Conservation (phyloP, 2,888 invertebrate genomes). For the Dolichomitus sp. region DNA sequence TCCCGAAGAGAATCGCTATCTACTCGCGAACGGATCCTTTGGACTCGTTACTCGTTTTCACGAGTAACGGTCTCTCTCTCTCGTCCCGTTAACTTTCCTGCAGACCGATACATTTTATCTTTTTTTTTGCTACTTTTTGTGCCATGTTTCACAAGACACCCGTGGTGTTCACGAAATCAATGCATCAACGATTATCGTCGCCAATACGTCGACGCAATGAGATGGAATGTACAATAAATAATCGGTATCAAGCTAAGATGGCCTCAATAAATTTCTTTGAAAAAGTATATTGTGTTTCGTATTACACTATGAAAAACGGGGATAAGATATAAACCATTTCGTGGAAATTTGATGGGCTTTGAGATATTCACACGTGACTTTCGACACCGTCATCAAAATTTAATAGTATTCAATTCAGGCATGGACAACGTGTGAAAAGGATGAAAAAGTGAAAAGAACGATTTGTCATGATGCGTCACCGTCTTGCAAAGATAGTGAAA, state of each 20-base stretch:
- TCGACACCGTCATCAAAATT: background rate
- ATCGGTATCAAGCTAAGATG: too few species aligned
- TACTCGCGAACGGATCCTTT: slow-evolving; percentile 38
- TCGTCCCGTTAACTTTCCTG: slow-evolving; percentile 32
- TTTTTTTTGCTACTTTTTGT: slow-evolving; percentile 14
- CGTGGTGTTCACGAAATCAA: slow-evolving; percentile 7
- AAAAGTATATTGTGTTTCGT: too few species aligned
- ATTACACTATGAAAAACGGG: too few species aligned
- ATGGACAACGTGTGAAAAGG: slow-evolving; percentile 14
- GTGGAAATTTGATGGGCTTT: background rate
- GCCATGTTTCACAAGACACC: background rate
- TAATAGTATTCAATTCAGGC: slow-evolving; percentile 32
- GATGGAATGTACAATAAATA: too few species aligned
- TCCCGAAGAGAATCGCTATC: slow-evolving; percentile 56
- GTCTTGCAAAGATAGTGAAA: slow-evolving; percentile 12
- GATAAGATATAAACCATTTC: background rate
- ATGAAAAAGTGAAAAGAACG: slow-evolving; percentile 28
- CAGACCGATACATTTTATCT: slow-evolving; percentile 57
- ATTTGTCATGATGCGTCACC: slow-evolving; percentile 41
- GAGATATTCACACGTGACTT: background rate
- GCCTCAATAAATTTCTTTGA: too few species aligned
- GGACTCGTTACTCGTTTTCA: slow-evolving; percentile 52
- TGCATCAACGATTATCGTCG: slow-evolving; percentile 5
- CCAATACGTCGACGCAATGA: background rate
- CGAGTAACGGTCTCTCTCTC: background rate